A percentile compares a stretch with the other conserved stretches of the same genome.
Conservation (phyloP, 2,797 vertebrate genomes). For the Labroides dimidiatus region DNA sequence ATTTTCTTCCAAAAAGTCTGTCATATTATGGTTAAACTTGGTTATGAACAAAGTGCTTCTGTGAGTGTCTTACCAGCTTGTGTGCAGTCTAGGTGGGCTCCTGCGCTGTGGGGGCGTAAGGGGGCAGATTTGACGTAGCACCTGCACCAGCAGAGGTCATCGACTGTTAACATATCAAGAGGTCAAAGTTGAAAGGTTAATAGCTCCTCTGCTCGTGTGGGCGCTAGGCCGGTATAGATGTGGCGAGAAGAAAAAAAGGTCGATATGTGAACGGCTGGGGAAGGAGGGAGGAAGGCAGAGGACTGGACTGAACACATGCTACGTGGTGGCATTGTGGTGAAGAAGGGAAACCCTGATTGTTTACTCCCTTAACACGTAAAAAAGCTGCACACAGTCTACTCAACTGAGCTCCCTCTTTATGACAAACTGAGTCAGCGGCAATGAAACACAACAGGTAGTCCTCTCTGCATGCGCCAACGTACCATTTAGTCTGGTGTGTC, state of each 20-base stretch:
- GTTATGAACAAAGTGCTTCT: constrained; percentile 37
- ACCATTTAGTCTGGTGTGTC: constrained; percentile 97
- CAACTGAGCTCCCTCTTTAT: constrained; percentile 6
- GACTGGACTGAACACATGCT: constrained; percentile 39
- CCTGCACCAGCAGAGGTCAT: constrained; percentile 89
- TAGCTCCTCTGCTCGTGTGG: constrained; percentile 87
- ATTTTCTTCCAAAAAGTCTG: neutral
- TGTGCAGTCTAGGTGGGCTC: constrained; percentile 84
- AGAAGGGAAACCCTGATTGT: constrained; percentile 41
- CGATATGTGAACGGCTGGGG: constrained; percentile 47
- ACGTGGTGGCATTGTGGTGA: constrained; percentile 32
- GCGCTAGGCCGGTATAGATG: constrained; percentile 80
- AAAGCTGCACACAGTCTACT: constrained; percentile 11
- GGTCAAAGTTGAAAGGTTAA: constrained; percentile 86
- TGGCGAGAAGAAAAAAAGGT: constrained; percentile 54
- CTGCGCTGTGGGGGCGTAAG: constrained; percentile 82
- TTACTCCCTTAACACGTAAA: constrained; percentile 1
- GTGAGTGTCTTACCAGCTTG: constrained; percentile 79
- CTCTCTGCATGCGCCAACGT: constrained; percentile 64
- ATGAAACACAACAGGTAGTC: constrained; percentile 33
- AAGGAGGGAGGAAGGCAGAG: constrained; percentile 7
- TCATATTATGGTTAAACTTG: neutral
- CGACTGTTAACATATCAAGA: constrained; percentile 88
- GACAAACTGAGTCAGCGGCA: constrained; percentile 40
- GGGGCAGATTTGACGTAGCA: constrained; percentile 86